Percentiles rank a stretch among this genome's conserved stretches.
phyloP scores from a whole-genome alignment of 2,797 vertebrate genomes.

The Channa striata region DNA sequence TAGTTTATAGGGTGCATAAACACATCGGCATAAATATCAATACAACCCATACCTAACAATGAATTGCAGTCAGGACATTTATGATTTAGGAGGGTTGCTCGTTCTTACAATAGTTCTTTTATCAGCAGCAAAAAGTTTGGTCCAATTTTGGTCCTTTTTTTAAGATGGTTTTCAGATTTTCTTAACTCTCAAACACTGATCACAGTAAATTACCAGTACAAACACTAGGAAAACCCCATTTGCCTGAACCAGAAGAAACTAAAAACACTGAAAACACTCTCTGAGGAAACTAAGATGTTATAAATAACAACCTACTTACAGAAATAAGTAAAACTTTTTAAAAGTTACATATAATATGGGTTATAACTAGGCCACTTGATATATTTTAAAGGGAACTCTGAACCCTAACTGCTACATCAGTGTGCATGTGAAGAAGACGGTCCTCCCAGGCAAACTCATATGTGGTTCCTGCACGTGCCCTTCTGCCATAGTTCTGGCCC shows the following conservation, averaged over 20 bases:
- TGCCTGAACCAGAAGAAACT: conserved; percentile 11
- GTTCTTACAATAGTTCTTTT: background rate
- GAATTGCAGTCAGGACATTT: too few relatives aligned
- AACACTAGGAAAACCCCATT: conserved; percentile 15
- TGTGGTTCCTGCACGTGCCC: too few relatives aligned
- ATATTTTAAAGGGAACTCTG: conserved; percentile 11
- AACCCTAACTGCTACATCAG: background rate
- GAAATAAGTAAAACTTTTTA: conserved; percentile 36
- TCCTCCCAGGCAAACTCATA: too few relatives aligned
- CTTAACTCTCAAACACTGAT: background rate
- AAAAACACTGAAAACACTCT: conserved; percentile 26
- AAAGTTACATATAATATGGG: conserved; percentile 28
- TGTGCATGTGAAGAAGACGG: background rate
- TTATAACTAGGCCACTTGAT: conserved; percentile 37
- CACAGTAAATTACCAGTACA: too few relatives aligned
- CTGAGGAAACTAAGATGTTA: conserved; percentile 31
- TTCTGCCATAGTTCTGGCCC: too few relatives aligned
- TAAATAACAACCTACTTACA: conserved; percentile 55
- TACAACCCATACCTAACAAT: too few relatives aligned
- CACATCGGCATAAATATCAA: too few relatives aligned
- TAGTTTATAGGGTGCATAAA: too few relatives aligned
- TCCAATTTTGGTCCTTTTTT: background rate
- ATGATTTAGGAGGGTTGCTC: too few relatives aligned
- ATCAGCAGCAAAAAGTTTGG: too few relatives aligned
- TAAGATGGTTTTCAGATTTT: background rate